Conservation (phyloP, 2,113 vertebrate species). For the Salvelinus fontinalis region DNA sequence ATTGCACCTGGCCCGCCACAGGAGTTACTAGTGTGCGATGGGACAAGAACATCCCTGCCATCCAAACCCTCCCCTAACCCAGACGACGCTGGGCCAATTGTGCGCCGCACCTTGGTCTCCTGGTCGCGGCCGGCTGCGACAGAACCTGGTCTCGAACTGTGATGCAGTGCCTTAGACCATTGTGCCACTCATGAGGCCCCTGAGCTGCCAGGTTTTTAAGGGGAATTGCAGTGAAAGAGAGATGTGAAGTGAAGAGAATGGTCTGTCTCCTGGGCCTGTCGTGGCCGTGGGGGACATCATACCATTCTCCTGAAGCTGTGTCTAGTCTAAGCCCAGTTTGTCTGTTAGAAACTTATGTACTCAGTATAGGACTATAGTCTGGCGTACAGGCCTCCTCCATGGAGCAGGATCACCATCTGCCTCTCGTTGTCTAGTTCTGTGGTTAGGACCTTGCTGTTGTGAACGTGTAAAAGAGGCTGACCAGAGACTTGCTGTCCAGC, state of each 20-base stretch:
- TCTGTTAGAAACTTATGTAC: slow-evolving; percentile 48
- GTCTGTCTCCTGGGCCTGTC: slow-evolving; percentile 66
- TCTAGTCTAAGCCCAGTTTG: slow-evolving; percentile 68
- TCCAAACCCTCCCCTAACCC: too few species aligned
- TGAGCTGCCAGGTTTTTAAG: slow-evolving; percentile 45
- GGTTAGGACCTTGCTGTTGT: slow-evolving; percentile 33
- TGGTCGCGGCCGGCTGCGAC: too few species aligned
- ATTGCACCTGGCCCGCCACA: too few species aligned
- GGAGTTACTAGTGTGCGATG: too few species aligned
- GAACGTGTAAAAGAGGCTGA: not conserved
- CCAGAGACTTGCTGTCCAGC: not conserved
- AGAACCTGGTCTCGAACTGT: too few species aligned
- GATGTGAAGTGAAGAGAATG: slow-evolving; percentile 65
- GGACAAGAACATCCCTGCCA: too few species aligned
- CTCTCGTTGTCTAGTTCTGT: slow-evolving; percentile 30
- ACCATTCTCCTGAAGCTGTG: slow-evolving; percentile 65
- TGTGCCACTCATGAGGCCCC: too few species aligned
- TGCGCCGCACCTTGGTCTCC: too few species aligned
- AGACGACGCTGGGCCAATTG: too few species aligned
- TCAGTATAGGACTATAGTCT: slow-evolving; percentile 38
- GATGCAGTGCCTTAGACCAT: too few species aligned
- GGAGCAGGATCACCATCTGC: slow-evolving; percentile 47
- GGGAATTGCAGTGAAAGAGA: slow-evolving; percentile 70
- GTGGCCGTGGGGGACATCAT: slow-evolving; percentile 77
- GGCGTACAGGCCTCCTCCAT: slow-evolving; percentile 39